Base-by-base conservation (phyloP, 2,797 vertebrate species). In the Carduelis carduelis region DNA sequence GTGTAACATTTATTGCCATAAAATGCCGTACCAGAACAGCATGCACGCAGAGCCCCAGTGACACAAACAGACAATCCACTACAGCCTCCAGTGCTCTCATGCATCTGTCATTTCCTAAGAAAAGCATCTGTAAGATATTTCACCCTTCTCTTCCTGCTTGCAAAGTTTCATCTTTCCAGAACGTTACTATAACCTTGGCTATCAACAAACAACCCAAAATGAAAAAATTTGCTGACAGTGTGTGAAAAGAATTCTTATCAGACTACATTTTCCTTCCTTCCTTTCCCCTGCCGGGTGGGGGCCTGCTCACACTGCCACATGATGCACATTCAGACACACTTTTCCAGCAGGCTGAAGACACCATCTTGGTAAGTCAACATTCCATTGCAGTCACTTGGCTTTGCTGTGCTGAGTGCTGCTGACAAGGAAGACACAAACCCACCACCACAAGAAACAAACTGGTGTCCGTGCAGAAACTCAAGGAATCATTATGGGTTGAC, bases 261-360 rank as follows among this genome's bases (percentile, higher is more conserved):
- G 78, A 35, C 86, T 66, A 72, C 10, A 24, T 92, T 96, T 90
- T 92, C 87, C 74, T 94, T 94, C 81, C 92, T 95, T 95, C 91
- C 70, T 89, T 32, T 21, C 8, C 6, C 24, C 7, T 0, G 1
- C 49, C 2, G 15, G n/a, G 39, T 46, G 28, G 83, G 64, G 11
- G 14, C 18, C 60, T 0, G 2, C 13, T 43, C 72, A 49, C 47
- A 37, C 24, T 76, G 72, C 66, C 30, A 56, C 65, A 60, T 2
- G 0, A 90, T 12, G 32, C 27, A 32, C 23, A 43, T 69, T 47
- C 37, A 22, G 12, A 53, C 21, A n/a, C 5, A 39, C 32, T 30
- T 77, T 74, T 75, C 56, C 80, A 78, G 80, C 65, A 72, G n/a
- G 14, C 43, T 77, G 30, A 19, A 50, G 37, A 80, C 66, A 70